Evolutionary conservation across 2,797 vertebrate species (phyloP), one percentile per base, ranked within the genome.

Genomic region (Rhinogobio ventralis): DNA sequence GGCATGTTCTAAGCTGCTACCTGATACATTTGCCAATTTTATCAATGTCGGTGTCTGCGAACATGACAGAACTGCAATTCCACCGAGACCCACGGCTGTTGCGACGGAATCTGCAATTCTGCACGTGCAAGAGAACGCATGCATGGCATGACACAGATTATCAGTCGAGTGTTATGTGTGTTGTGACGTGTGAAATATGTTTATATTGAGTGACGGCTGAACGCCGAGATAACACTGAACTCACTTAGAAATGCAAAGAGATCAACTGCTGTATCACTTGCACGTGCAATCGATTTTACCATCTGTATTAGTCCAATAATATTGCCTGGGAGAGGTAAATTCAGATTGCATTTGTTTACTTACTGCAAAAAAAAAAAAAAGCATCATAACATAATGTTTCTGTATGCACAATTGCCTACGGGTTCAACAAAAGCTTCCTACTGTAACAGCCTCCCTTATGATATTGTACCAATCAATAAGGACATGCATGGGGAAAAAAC

Each of bases 11-110:
- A 88, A 79, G 83, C 83, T 81, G 86, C 90, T 90, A 91, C 93
- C 90, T 89, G 92, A 91, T 87, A 89, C 91, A 89, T 94, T 91
- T 93, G 90, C 88, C 92, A 93, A 92, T 87, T 85, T 84, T 85
- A 82, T 88, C 81, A 84, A 76, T 85, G 67, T 80, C 85, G 60
- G 45, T 60, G 36, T 80, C 83, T 81, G 60, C 71, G 60, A 86
- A 88, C 83, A 85, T 64, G 87, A 89, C 83, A 87, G 83, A 23
- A 33, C 39, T 79, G 83, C 73, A 72, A 45, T 60, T 87, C 83
- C 83, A 69, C 53, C 4, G 73, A 87, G 81, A 88, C 30, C n/a
- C n/a, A 14, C 66, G 68, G 30, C 66, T 77, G 23, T 57, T 79
- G 49, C 80, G 73, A 53, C 51, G 2, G 51, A 77, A 60, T 28